These are phyloP conservation scores for Copidosoma floridanum DNA, from an alignment of 1,140 invertebrate species.

Conservation along the genomic window DNA sequence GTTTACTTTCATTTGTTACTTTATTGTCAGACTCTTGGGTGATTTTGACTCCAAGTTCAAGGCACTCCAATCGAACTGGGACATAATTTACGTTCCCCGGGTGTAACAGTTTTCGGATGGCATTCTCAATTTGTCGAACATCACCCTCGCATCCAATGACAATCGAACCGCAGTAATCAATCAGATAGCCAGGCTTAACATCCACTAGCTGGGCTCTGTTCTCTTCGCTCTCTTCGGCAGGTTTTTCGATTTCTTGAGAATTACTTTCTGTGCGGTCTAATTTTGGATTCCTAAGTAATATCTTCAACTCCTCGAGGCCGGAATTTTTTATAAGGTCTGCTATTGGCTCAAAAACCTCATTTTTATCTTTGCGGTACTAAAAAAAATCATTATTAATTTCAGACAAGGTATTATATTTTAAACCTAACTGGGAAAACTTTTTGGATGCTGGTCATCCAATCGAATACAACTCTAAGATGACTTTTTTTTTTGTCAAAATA, in stretches of 20 bases:
- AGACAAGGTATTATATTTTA: too few relatives aligned
- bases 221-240: not conserved
- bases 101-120: constrained; percentile 48
- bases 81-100: constrained; percentile 40
- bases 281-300: constrained; percentile 32
- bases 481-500: too few relatives aligned
- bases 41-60: constrained; percentile 58
- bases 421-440: too few relatives aligned
- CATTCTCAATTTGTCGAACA: constrained; percentile 60
- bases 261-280: not conserved
- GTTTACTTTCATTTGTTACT: too few relatives aligned
- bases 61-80: constrained; percentile 55
- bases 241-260: not conserved
- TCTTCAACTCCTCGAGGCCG: constrained; percentile 39
- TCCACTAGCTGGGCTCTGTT: not conserved
- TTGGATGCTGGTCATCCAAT: too few relatives aligned
- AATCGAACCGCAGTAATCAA: constrained; percentile 55
- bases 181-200: constrained; percentile 46
- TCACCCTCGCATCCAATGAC: constrained; percentile 54
- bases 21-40: constrained; percentile 42
- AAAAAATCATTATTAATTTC: too few relatives aligned
- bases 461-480: too few relatives aligned
- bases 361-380: constrained; percentile 40
- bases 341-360: constrained; percentile 49
- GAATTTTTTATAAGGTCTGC: constrained; percentile 41